These are phyloP conservation scores for Hemicrepidius hirtus DNA, from an alignment of 2,888 invertebrate genomes.

Conservation along the genomic window DNA sequence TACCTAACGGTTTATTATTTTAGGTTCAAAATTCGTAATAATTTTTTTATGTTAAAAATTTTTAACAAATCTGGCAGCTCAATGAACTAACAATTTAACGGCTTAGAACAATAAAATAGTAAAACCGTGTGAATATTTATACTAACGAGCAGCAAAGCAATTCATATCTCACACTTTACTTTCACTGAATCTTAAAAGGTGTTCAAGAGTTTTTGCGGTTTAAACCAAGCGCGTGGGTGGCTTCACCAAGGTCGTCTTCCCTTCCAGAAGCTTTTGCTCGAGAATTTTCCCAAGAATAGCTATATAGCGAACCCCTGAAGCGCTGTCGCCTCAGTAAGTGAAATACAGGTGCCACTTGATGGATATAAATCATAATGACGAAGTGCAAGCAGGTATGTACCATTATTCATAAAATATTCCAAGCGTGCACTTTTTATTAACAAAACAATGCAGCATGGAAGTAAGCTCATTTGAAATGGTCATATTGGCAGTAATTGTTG, in stretches of 20 bases:
- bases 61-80: conserved; percentile 5
- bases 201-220: conserved; percentile 17
- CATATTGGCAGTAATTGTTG: conserved; percentile 28
- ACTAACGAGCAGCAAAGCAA: conserved; percentile 39
- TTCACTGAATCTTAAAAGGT: conserved; percentile 43
- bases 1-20: too few relatives aligned
- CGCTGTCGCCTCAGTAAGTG: conserved; percentile 44
- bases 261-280: conserved; percentile 28
- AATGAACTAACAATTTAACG: conserved; percentile 43
- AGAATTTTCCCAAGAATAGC: conserved; percentile 46
- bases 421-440: conserved; percentile 17
- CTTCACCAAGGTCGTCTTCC: conserved; percentile 44
- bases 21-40: too few relatives aligned
- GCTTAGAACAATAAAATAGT: conserved; percentile 40
- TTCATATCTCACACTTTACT: conserved; percentile 51
- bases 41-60: too few relatives aligned
- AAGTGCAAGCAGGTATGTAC: conserved; percentile 42
- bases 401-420: conserved; percentile 8
- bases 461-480: neutral
- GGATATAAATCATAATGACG: conserved; percentile 42
- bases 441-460: conserved; percentile 20
- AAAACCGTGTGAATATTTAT: conserved; percentile 49
- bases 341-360: conserved; percentile 45
- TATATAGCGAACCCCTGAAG: conserved; percentile 48
- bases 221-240: conserved; percentile 26